These are phyloP conservation scores for Papilio helenus DNA, from an alignment of 1,140 invertebrate genomes.

Conservation along the genomic window DNA sequence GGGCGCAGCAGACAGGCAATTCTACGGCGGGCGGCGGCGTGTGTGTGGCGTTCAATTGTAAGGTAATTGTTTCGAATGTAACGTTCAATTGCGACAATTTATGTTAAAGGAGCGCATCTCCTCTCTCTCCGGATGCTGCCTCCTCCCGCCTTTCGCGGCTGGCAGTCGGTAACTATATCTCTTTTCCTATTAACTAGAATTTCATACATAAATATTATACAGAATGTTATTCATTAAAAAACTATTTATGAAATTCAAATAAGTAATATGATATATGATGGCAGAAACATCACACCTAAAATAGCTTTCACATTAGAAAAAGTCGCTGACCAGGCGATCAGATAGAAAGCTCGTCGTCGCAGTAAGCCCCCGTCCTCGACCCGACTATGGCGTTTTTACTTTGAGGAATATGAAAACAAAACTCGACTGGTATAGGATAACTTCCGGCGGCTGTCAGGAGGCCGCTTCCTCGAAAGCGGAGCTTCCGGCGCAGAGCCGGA, in stretches of 20 bases:
- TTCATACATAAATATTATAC: no score
- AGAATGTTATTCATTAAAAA: no score
- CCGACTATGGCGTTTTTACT: background rate
- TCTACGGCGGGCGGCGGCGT: background rate
- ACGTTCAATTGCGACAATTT: background rate
- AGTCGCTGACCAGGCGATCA: background rate
- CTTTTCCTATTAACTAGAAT: background rate
- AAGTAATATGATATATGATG: no score
- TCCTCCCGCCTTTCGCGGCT: no score
- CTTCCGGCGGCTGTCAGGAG: constrained; percentile 3
- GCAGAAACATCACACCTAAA: background rate
- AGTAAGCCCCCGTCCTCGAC: no score
- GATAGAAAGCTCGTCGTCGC: no score
- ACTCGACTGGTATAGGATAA: background rate
- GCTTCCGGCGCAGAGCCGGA: constrained; percentile 14
- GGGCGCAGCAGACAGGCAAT: background rate
- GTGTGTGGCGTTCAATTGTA: background rate
- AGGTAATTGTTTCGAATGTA: constrained; percentile 24
- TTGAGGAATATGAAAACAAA: constrained; percentile 5
- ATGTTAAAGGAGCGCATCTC: background rate
- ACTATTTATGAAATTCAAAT: no score
- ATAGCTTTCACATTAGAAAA: background rate
- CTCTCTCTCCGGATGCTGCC: background rate
- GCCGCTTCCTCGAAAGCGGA: constrained; percentile 3
- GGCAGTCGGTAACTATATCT: background rate